Conservation (phyloP, 2,797 vertebrate genomes). For the Sternarchorhynchus goeldii region DNA sequence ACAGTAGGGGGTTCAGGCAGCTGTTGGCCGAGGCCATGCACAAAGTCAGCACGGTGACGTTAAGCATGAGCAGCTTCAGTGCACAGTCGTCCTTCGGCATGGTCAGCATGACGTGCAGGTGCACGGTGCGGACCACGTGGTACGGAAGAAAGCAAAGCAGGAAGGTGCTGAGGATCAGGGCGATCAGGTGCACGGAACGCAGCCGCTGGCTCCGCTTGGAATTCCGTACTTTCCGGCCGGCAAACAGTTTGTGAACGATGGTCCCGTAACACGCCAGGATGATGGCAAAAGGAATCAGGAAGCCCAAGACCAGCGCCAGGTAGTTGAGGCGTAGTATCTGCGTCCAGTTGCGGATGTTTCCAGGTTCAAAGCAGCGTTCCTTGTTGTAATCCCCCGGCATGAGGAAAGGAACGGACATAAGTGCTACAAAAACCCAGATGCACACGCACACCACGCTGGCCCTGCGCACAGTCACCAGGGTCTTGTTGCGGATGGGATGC, state of each 20-base stretch:
- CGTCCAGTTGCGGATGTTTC: constrained; percentile 44
- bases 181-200: constrained; percentile 61
- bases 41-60: constrained; percentile 64
- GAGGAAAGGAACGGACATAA: constrained; percentile 65
- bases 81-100: constrained; percentile 17
- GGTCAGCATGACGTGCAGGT: constrained; percentile 63
- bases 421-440: constrained; percentile 70
- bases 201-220: fast-evolving
- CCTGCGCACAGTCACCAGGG: constrained; percentile 46
- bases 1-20: constrained; percentile 73
- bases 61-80: constrained; percentile 50
- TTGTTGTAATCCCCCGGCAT: constrained; percentile 38
- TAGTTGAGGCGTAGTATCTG: constrained; percentile 70
- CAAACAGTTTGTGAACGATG: constrained; percentile 54
- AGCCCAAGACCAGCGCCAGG: constrained; percentile 64
- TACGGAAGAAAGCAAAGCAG: constrained; percentile 76
- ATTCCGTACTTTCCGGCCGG: fast-evolving
- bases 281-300: constrained; percentile 70
- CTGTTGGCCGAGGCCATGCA: constrained; percentile 72
- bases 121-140: constrained; percentile 64
- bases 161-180: constrained; percentile 67
- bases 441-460: constrained; percentile 50
- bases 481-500: constrained; percentile 48
- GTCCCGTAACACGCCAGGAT: constrained; percentile 68
- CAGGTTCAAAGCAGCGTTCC: constrained; percentile 69